Percentiles rank a stretch among this genome's conserved stretches.
phyloP scores from a whole-genome alignment of 2,113 vertebrate species.

The Sceloporus tristichus region DNA sequence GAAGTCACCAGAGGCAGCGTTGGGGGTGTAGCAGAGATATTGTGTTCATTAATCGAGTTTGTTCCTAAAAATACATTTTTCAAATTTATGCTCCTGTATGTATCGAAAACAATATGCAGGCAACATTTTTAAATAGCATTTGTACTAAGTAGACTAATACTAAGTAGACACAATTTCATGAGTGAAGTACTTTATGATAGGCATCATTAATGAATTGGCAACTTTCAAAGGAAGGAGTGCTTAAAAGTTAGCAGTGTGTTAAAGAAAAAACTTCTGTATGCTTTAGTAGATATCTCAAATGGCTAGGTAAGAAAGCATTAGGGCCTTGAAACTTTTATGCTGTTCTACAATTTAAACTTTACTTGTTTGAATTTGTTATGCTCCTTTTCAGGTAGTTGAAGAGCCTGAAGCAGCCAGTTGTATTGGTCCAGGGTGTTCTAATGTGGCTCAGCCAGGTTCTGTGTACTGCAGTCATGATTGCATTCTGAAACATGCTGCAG shows the following conservation, averaged over 20 bases:
- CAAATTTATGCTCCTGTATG: not conserved
- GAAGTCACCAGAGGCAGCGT: not conserved
- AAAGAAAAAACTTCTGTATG: not conserved
- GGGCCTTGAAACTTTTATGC: not conserved
- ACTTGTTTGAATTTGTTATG: constrained; percentile 44
- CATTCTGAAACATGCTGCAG: constrained; percentile 93
- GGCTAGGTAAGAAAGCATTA: not conserved
- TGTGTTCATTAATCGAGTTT: not conserved
- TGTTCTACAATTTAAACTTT: rapidly evolving
- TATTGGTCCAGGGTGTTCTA: constrained; percentile 90
- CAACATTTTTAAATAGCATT: not conserved
- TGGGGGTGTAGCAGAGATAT: not conserved
- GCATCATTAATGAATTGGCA: too few species aligned
- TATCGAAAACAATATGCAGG: not conserved
- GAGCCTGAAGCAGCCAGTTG: constrained; percentile 80
- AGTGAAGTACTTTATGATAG: too few species aligned
- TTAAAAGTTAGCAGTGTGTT: not conserved
- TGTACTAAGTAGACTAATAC: not conserved
- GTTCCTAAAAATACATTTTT: not conserved
- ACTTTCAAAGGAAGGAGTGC: not conserved
- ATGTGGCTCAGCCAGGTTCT: constrained; percentile 87
- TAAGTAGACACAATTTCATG: too few species aligned
- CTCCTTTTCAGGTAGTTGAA: constrained; percentile 74
- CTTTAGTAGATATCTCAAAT: not conserved
- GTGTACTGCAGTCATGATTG: constrained; percentile 96